Conservation (phyloP, 2,797 vertebrate species). For the Alfaro cultratus region DNA sequence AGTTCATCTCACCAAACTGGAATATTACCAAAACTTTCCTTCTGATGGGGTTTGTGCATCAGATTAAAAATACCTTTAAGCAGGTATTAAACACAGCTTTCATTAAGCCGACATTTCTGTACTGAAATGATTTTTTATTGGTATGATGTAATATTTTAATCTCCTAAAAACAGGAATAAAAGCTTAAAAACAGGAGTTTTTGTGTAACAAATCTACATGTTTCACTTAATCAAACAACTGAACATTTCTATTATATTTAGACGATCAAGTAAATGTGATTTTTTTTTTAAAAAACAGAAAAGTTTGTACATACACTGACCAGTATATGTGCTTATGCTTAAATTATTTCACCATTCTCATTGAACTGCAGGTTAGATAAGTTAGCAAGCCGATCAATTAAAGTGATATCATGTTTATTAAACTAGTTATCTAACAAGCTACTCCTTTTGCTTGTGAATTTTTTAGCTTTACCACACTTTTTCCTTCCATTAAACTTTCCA, state of each 20-base stretch:
- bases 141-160: conserved; percentile 6
- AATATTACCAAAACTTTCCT: neutral
- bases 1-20: neutral
- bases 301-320: neutral
- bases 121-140: neutral
- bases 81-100: neutral
- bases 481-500: neutral
- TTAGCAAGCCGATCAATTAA: neutral
- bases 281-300: neutral
- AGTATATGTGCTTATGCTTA: neutral
- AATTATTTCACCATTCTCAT: neutral
- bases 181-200: neutral
- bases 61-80: neutral
- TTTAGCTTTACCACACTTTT: neutral
- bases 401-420: neutral
- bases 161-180: neutral
- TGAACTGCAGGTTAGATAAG: neutral
- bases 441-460: neutral
- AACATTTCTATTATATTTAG: neutral
- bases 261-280: neutral
- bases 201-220: neutral
- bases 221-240: neutral
- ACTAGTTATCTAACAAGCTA: neutral
- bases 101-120: neutral
- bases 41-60: neutral